Conservation (phyloP, 2,888 invertebrate genomes). For the Harmothoe impar region DNA sequence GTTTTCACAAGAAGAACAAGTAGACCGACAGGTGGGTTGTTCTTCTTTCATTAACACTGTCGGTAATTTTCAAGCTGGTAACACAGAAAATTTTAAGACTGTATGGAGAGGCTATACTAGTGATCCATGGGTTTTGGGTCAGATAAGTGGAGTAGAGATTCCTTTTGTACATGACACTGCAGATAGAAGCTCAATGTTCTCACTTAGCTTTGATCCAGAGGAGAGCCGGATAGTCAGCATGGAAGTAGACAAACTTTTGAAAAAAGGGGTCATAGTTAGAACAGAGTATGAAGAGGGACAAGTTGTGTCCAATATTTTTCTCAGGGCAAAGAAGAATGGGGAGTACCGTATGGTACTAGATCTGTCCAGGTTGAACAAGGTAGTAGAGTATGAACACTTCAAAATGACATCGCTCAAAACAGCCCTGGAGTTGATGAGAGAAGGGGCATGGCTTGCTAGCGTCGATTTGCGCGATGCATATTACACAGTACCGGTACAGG, state of each 20-base stretch:
- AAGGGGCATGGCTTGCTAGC: neutral
- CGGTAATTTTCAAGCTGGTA: neutral
- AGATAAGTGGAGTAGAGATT: neutral
- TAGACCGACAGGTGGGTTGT: too few relatives aligned
- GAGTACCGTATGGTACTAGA: neutral
- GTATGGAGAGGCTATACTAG: neutral
- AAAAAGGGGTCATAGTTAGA: neutral
- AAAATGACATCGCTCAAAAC: conserved; percentile 7
- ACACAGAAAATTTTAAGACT: neutral
- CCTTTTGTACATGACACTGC: neutral
- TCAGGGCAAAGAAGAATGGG: neutral
- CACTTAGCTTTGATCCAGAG: too few relatives aligned
- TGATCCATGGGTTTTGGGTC: neutral
- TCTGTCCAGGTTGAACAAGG: neutral
- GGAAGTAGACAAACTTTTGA: neutral
- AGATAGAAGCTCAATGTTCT: too few relatives aligned
- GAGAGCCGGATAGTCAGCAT: too few relatives aligned
- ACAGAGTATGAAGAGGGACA: neutral
- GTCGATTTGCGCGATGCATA: conserved; percentile 34
- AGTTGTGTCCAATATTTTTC: neutral
- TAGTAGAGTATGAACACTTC: conserved; percentile 6
- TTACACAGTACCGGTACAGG: neutral
- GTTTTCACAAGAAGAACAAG: too few relatives aligned
- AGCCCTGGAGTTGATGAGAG: neutral
- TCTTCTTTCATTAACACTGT: too few relatives aligned